Evolutionary conservation across 2,888 invertebrate species (phyloP), one percentile per base, ranked within the genome.

Genomic region (Ecliptopera silaceata): DNA sequence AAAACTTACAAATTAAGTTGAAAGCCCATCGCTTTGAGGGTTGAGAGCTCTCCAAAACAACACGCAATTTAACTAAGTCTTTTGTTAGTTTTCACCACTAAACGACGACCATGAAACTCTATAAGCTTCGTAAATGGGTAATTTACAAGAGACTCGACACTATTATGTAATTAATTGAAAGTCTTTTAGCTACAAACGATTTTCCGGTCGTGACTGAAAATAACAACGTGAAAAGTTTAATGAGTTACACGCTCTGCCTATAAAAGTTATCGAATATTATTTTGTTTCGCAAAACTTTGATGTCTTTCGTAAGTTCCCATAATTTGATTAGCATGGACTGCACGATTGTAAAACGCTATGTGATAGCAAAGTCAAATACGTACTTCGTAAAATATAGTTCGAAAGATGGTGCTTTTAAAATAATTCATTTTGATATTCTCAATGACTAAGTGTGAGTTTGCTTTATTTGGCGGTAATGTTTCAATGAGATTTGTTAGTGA

Each of bases 81-180:
- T 26, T 70, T 72, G 70, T 73, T 59, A 59, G 63, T 64, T 67
- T 45, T 48, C 56, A 53, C 60, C 46, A 48, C 41, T 56, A 63
- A 65, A 71, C 64, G 63, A 65, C 56, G 68, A 47, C 71, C 65
- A 52, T 68, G 68, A 75, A 75, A 67, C 63, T 72, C 61, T 66
- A 45, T 47, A 65, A 66, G 55, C 57, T 65, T 64, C 57, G 70
- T 72, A 74, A 75, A 74, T 69, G 69, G 70, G 71, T 65, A 47
- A 62, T 60, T 69, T 66, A 36, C 44, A 43, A 57, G 22, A 53
- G 38, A 59, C 47, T 59, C 34, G 50, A 62, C 61, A 68, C 66
- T 71, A 74, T 80, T 77, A 75, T 72, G 71, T 71, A 81, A 81
- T 80, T 75, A 79, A 80, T 82, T 74, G 70, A 56, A 47, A 70